A percentile compares a stretch with the other conserved stretches of the same genome.
phyloP scores from a whole-genome alignment of 2,797 vertebrate species.

The Scyliorhinus canicula region DNA sequence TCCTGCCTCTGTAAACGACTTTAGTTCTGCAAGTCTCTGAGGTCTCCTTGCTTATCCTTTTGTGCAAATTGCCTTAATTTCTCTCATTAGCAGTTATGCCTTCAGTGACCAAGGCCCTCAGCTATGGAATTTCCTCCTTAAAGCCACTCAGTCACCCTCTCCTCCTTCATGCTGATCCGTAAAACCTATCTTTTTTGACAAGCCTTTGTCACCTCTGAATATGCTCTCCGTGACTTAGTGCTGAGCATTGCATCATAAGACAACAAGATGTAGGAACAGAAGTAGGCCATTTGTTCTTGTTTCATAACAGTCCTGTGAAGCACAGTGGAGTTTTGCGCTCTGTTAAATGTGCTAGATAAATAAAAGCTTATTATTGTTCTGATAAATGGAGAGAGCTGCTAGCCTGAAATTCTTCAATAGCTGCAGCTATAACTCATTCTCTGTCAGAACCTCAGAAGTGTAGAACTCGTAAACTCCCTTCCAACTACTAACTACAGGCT shows the following conservation, averaged over 20 bases:
- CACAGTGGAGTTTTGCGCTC: neutral
- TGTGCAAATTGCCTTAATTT: neutral
- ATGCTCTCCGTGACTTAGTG: neutral
- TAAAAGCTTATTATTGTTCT: neutral
- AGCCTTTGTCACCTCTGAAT: neutral
- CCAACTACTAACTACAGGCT: neutral
- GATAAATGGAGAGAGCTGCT: neutral
- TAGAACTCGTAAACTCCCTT: neutral
- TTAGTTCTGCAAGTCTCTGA: neutral
- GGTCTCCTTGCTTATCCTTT: neutral
- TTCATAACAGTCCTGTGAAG: neutral
- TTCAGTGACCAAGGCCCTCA: neutral
- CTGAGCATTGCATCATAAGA: no score
- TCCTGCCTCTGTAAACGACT: neutral
- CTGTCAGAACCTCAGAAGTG: neutral
- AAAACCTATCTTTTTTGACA: neutral
- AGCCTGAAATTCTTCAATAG: neutral
- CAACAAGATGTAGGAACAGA: no score
- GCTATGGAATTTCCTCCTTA: neutral
- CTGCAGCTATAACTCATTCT: neutral
- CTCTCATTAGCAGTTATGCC: neutral
- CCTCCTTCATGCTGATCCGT: neutral
- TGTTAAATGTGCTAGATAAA: neutral
- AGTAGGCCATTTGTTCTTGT: neutral
- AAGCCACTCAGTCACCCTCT: neutral